Conservation (phyloP, 2,888 invertebrate species). For the Carterocephalus palaemon region DNA sequence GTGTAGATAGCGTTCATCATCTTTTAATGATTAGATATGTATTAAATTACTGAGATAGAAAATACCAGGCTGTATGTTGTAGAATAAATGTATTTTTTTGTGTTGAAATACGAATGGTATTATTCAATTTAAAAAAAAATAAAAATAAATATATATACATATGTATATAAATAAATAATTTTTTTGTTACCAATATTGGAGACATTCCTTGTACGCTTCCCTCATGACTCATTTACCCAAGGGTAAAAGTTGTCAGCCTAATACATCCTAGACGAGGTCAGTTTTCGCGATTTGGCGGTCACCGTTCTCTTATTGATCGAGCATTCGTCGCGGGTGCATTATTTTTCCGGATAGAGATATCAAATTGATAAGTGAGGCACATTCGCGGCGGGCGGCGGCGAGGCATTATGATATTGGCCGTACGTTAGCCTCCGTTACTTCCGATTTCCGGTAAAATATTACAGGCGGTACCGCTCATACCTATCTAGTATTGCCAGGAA, state of each 20-base stretch:
- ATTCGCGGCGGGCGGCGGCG: slow-evolving; percentile 61
- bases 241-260: no score
- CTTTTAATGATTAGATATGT: slow-evolving; percentile 12
- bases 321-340: slow-evolving; percentile 58
- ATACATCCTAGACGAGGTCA: no score
- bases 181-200: no score
- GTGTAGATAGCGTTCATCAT: slow-evolving; percentile 25
- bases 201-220: no score
- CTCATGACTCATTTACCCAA: no score
- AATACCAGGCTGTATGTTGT: no score
- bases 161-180: no score
- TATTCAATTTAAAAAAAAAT: no score
- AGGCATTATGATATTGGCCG: slow-evolving; percentile 79
- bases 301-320: slow-evolving; percentile 38
- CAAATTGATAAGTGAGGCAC: slow-evolving; percentile 78
- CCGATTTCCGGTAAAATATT: slow-evolving; percentile 77
- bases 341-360: slow-evolving; percentile 74
- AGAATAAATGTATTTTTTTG: no score
- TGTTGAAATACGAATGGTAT: no score
- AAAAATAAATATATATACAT: no score
- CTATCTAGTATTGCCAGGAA: slow-evolving; percentile 53
- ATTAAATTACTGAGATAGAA: slow-evolving; percentile 16
- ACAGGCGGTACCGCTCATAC: slow-evolving; percentile 72
- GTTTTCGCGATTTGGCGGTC: slow-evolving; percentile 4
- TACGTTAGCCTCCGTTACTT: slow-evolving; percentile 77